Conservation (phyloP, 2,113 vertebrate genomes). For the Columba livia region DNA sequence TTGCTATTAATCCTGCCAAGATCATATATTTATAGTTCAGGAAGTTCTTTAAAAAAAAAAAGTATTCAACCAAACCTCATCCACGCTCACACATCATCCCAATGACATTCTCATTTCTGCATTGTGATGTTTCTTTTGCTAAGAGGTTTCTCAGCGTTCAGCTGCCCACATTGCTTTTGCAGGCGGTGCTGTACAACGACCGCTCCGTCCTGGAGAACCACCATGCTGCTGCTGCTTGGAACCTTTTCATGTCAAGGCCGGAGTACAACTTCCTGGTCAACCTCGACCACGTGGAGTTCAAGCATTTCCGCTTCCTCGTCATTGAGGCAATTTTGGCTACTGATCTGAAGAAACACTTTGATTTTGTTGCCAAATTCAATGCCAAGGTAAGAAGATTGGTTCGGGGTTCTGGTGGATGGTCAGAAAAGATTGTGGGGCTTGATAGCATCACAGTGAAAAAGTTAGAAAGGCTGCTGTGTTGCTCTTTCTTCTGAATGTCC, state of each 20-base stretch:
- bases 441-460: background rate
- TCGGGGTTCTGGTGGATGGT: background rate
- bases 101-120: background rate
- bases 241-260: slow-evolving; percentile 93
- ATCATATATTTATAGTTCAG: background rate
- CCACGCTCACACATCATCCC: background rate
- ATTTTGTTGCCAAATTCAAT: slow-evolving; percentile 96
- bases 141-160: background rate
- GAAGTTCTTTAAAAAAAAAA: background rate
- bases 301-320: slow-evolving; percentile 97
- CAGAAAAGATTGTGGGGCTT: background rate
- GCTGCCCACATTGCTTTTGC: background rate
- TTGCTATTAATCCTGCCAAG: background rate
- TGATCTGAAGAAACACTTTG: slow-evolving; percentile 98
- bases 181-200: slow-evolving; percentile 98
- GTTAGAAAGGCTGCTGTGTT: background rate
- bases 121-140: background rate
- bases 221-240: slow-evolving; percentile 96
- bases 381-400: slow-evolving; percentile 84
- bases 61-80: background rate
- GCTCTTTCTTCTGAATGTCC: background rate
- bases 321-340: slow-evolving; percentile 98
- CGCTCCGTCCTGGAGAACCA: slow-evolving; percentile 98
- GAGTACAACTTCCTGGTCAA: slow-evolving; percentile 96
- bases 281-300: slow-evolving; percentile 95